These are phyloP conservation scores for Drosophila picticornis DNA, from an alignment of 2,888 invertebrate species.

Conservation along the genomic window DNA sequence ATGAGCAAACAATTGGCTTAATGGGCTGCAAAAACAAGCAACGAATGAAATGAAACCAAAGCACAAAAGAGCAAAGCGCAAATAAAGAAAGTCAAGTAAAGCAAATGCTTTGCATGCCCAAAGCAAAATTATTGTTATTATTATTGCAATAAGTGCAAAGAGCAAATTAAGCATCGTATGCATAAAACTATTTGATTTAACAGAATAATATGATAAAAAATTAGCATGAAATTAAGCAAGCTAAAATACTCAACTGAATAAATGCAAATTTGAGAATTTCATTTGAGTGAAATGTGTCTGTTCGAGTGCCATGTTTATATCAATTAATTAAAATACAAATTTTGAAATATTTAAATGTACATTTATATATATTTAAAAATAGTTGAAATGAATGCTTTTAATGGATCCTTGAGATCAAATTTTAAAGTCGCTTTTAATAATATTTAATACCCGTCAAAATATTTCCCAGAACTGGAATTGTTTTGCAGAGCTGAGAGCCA, in stretches of 20 bases:
- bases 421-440: not conserved
- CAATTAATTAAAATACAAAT: not conserved
- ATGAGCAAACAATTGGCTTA: slow-evolving; percentile 76
- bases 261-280: slow-evolving; percentile 5
- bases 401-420: not conserved
- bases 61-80: slow-evolving; percentile 15
- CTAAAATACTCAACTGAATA: slow-evolving; percentile 7
- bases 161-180: slow-evolving; percentile 29
- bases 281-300: not conserved
- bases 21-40: slow-evolving; percentile 38
- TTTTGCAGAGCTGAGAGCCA: not conserved
- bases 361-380: not conserved
- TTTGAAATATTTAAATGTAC: not conserved
- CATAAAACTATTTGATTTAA: slow-evolving; percentile 32
- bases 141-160: slow-evolving; percentile 27
- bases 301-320: not conserved
- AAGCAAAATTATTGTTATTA: slow-evolving; percentile 31
- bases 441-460: not conserved
- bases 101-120: slow-evolving; percentile 36
- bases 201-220: slow-evolving; percentile 12
- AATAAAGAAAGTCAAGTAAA: slow-evolving; percentile 28
- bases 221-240: slow-evolving; percentile 38
- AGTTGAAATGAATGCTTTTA: not conserved
- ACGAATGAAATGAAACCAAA: slow-evolving; percentile 19
- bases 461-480: not conserved